Base-by-base conservation (phyloP, 2,797 vertebrate genomes). In the Champsocephalus gunnari region DNA sequence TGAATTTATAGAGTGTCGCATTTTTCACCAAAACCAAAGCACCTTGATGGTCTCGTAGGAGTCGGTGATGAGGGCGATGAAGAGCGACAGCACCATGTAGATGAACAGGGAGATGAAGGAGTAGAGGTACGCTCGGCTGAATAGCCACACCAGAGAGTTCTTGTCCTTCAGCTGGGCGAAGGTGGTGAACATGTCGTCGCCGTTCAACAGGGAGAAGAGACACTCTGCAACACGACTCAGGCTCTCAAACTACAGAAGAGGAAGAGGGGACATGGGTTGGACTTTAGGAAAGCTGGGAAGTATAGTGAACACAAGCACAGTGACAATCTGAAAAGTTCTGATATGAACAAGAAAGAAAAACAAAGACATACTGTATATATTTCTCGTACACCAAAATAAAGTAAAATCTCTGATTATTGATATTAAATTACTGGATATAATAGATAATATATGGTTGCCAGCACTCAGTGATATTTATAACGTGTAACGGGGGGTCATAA, bases 31-130 rank as follows among this genome's bases (percentile, higher is more conserved):
- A 34, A 2, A 47, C 3, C 13, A 1, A 45, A 1, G 67, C 95
- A 99, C 98, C 96, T 99, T 99, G 88, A 99, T 97, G 66, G 97
- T 99, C 79, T 99, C 97, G 1, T 99, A 99, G 61, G 98, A 94
- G 14, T 99, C 98, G 0, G 97, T 99, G 91, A 99, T 99, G 75
- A 99, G 96, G 8, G 98, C 98, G 51, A 99, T 99, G 85, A 99
- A 99, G 72, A 99, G 97, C 48, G 97, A 99, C 84, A 99, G 96
- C 85, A 99, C 96, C 98, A 99, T 98, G 87, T 99, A 99, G 88
- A 98, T 98, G 76, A 99, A 99, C 24, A 99, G 94, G 10, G 97
- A 97, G 85, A 99, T 99, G 92, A 99, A 99, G 86, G 97, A 97
- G 89, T 98, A 99, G 43, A 99, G 94, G 83, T 99, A 99, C 0